phyloP scores from a whole-genome alignment of 2,797 vertebrate species.

The Peromyscus aztecus region DNA sequence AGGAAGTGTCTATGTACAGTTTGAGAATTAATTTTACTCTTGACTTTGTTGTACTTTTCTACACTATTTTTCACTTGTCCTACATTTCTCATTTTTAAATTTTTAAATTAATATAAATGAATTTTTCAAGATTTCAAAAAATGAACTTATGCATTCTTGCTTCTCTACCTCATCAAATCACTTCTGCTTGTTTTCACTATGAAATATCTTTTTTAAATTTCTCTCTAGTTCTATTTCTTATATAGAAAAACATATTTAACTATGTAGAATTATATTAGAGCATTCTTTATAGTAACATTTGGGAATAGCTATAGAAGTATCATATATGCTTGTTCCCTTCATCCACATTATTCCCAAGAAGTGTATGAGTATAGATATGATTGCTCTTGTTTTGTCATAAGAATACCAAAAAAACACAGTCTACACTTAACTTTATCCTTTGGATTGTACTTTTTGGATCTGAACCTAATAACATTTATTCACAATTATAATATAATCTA shows the following conservation, averaged over 20 bases:
- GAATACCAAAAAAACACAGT: background rate
- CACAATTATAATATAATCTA: background rate
- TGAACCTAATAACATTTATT: background rate
- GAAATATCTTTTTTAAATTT: background rate
- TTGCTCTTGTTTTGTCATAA: background rate
- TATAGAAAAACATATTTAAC: background rate
- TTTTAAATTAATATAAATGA: background rate
- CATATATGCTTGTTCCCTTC: fast-evolving
- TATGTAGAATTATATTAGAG: background rate
- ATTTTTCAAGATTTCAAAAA: background rate
- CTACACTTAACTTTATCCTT: background rate
- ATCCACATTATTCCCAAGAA: no score
- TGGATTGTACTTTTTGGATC: background rate
- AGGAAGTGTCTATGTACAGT: background rate
- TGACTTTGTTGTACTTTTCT: background rate
- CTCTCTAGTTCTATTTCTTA: background rate
- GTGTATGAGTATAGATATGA: background rate
- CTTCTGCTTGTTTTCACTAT: background rate
- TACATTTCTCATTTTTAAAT: background rate
- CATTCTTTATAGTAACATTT: background rate
- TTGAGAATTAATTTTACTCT: background rate
- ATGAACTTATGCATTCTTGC: no score
- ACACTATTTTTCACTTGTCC: background rate
- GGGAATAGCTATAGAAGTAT: background rate
- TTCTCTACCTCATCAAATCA: background rate